Conservation (phyloP, 2,113 vertebrate species). For the Dissostichus mawsoni region DNA sequence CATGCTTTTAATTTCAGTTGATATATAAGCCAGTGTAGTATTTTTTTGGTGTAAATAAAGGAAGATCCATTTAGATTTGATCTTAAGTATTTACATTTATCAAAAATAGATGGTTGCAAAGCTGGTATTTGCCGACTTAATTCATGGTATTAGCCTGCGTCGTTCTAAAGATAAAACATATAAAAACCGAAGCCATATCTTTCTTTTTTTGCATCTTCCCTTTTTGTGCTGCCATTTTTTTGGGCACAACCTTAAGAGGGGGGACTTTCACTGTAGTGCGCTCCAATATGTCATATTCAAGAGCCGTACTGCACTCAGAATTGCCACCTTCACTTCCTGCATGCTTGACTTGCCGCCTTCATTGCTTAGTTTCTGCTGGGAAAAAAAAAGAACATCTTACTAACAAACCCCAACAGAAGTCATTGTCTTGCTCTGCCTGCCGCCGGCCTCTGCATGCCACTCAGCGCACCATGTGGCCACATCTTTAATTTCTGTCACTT, state of each 20-base stretch:
- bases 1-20: neutral
- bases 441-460: slow-evolving; percentile 42
- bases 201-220: neutral
- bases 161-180: neutral
- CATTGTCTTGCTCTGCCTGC: neutral
- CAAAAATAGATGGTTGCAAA: neutral
- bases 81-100: neutral
- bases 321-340: slow-evolving; percentile 7
- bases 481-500: slow-evolving; percentile 76
- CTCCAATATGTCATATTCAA: neutral
- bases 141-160: neutral
- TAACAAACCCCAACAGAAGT: neutral
- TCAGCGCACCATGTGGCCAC: slow-evolving; percentile 43
- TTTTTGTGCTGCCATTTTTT: neutral
- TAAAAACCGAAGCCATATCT: neutral
- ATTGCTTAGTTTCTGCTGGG: neutral
- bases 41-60: neutral
- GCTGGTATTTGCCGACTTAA: no score
- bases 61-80: neutral
- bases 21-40: neutral
- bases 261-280: neutral
- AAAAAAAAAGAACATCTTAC: neutral
- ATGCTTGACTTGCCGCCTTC: slow-evolving; percentile 33
- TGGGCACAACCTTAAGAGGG: neutral
- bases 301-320: neutral